Percentiles rank a stretch among this genome's conserved stretches.
phyloP scores from a whole-genome alignment of 1,140 invertebrate genomes.

The Drosophila biarmipes region DNA sequence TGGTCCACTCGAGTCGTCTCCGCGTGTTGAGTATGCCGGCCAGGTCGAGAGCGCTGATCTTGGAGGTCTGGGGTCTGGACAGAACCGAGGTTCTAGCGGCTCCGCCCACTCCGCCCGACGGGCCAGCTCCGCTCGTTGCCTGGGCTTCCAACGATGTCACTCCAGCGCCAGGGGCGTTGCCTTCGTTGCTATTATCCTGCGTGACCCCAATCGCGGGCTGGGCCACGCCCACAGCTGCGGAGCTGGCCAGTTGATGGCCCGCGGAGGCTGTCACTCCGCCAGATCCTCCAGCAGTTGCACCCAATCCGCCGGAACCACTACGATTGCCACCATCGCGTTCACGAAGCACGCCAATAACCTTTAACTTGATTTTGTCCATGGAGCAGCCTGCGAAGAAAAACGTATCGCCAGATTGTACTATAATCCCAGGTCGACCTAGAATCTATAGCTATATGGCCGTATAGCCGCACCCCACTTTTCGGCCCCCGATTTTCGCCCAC shows the following conservation, averaged over 20 bases:
- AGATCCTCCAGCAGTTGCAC: constrained; percentile 12
- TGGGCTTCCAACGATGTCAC: constrained; percentile 35
- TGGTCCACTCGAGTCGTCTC: constrained; percentile 78
- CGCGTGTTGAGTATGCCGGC: constrained; percentile 78
- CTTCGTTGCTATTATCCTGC: constrained; percentile 69
- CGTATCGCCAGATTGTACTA: constrained; percentile 22
- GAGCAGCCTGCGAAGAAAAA: constrained; percentile 52
- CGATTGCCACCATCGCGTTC: constrained; percentile 77
- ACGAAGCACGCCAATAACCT: constrained; percentile 79
- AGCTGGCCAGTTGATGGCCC: constrained; percentile 57
- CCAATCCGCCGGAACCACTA: constrained; percentile 25
- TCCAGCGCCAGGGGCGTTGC: constrained; percentile 49
- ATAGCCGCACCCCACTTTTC: constrained; percentile 30
- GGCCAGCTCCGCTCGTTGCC: constrained; percentile 19
- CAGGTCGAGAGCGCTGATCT: constrained; percentile 75
- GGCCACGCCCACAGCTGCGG: constrained; percentile 52
- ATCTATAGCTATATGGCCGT: constrained; percentile 18
- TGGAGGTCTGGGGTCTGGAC: constrained; percentile 68
- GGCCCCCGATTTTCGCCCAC: constrained; percentile 46
- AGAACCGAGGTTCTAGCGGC: constrained; percentile 71
- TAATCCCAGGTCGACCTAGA: constrained; percentile 48
- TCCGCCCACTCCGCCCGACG: constrained; percentile 38
- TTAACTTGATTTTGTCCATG: constrained; percentile 82
- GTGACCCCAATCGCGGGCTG: constrained; percentile 64
- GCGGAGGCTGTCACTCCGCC: constrained; percentile 12